These are phyloP conservation scores for Sturnus vulgaris DNA, from an alignment of 2,113 vertebrate genomes.

Conservation along the genomic window DNA sequence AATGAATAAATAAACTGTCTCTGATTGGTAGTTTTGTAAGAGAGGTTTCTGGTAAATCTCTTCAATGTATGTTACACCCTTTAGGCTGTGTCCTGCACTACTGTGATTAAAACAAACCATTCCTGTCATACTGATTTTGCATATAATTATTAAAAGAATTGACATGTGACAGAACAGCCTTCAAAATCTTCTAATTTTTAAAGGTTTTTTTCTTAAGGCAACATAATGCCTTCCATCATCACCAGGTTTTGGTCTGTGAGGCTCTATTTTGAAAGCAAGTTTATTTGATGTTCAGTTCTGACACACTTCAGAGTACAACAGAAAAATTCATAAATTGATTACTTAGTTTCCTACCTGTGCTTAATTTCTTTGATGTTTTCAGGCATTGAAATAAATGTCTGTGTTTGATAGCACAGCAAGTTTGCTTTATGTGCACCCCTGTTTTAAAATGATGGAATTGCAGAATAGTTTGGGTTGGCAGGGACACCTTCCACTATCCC, in stretches of 20 bases:
- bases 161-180: not conserved
- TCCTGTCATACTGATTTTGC: slow-evolving; percentile 3
- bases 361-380: not conserved
- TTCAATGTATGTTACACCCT: not conserved
- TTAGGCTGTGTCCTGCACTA: slow-evolving; percentile 5
- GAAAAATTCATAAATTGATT: not conserved
- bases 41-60: slow-evolving; percentile 39
- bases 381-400: not conserved
- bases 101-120: slow-evolving; percentile 44
- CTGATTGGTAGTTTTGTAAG: not conserved
- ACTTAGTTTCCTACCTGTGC: not conserved
- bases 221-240: not conserved
- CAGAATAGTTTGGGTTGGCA: not conserved
- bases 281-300: not conserved
- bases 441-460: not conserved
- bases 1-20: not conserved
- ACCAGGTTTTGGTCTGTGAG: not conserved
- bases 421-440: not conserved
- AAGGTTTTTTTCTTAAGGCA: not conserved
- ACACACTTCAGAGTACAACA: not conserved
- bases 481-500: not conserved
- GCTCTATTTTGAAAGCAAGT: not conserved
- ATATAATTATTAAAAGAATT: slow-evolving; percentile 11
- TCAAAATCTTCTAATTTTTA: not conserved
- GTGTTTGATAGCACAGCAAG: not conserved